Conservation (phyloP, 2,113 vertebrate species). For the Speoplatyrhinus poulsoni region DNA sequence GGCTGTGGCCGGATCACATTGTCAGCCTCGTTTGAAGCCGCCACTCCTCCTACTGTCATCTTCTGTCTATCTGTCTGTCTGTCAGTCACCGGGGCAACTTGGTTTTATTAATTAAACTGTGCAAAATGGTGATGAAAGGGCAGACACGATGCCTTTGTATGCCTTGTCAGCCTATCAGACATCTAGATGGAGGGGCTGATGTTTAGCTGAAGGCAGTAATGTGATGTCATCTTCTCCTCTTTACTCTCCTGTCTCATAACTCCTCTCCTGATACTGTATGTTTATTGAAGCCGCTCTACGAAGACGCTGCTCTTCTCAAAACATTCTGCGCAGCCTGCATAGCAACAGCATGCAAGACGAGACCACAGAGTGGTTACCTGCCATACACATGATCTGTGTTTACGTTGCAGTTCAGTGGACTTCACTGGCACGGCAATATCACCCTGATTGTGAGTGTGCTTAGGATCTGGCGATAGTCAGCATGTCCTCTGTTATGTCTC, state of each 20-base stretch:
- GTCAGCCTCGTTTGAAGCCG: conserved; percentile 59
- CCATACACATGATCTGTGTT: background rate
- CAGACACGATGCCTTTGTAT: conserved; percentile 7
- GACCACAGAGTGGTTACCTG: background rate
- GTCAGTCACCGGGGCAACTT: conserved; percentile 39
- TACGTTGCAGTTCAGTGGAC: background rate
- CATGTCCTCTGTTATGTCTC: conserved; percentile 47
- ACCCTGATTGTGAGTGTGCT: conserved; percentile 26
- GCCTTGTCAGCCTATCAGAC: conserved; percentile 10
- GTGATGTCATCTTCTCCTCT: background rate
- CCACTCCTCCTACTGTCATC: conserved; percentile 22
- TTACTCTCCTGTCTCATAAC: background rate
- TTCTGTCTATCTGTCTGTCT: conserved; percentile 15
- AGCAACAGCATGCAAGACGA: background rate
- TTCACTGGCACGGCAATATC: conserved; percentile 1
- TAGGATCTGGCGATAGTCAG: conserved; percentile 41
- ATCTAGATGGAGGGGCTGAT: conserved; percentile 7
- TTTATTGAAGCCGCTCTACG: too few species aligned
- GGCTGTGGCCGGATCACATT: conserved; percentile 44
- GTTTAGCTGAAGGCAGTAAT: conserved; percentile 15
- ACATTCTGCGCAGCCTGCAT: background rate
- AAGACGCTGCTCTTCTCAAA: background rate
- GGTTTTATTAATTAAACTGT: conserved; percentile 28
- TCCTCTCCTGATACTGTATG: background rate
- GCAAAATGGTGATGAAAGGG: conserved; percentile 8